Base-by-base conservation (phyloP, 2,797 vertebrate genomes). In the Thunnus albacares region DNA sequence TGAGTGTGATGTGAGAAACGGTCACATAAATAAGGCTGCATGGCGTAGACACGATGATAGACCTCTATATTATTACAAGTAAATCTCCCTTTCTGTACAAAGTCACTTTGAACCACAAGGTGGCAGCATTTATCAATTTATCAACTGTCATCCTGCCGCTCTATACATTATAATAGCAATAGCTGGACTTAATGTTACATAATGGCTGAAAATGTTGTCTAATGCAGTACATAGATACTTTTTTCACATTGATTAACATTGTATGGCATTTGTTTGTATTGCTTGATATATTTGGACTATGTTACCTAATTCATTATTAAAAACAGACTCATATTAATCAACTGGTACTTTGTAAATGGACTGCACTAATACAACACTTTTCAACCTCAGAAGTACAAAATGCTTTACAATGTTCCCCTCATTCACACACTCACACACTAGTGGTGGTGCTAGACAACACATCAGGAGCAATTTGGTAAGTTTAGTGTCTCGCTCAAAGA, bases 91-190 rank as follows among this genome's bases (percentile, higher is more conserved):
- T 12, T 77, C 12, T 49, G 35, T 68, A 38, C 47, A 75, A 77
- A 58, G 58, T 35, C 56, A 47, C 24, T 51, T 86, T 51, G 0
- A 47, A 77, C 79, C 84, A 86, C 84, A 79, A 73, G 79, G 73
- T 61, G 85, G 71, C 62, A 84, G 78, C 67, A 79, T 83, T 67
- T 51, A 76, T 64, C 30, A 60, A 66, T 15, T 17, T 10, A 81
- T 70, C 0, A 0, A n/a, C 33, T 59, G 3, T 66, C 3, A 14
- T 67, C 10, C n/a, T 24, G 43, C 49, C 59, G 10, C 57, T 78
- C 1, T 22, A 0, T 63, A 43, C 41, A 53, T 24, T 30, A 28
- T 43, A 1, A 22, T 20, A 51, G 18, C 45, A 51, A 49, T 14
- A 28, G 38, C 33, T 38, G 45, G 11, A 55, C 18, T 49, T 52